These are phyloP conservation scores for Bubo bubo DNA, from an alignment of 2,113 vertebrate species.

Conservation along the genomic window DNA sequence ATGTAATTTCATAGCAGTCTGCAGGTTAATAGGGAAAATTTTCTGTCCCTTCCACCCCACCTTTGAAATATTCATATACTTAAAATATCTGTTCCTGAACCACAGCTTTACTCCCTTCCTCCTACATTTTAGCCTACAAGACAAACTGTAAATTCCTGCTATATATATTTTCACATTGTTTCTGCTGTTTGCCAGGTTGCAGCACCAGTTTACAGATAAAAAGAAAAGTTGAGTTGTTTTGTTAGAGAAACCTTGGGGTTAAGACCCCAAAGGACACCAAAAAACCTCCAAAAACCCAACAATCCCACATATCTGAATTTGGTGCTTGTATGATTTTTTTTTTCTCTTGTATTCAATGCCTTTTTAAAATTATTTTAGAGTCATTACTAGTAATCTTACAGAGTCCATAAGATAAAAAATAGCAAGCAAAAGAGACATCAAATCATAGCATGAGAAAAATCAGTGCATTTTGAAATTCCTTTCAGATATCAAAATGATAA, in stretches of 20 bases:
- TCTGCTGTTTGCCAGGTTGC: neutral
- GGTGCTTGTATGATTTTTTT: neutral
- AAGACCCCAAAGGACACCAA: neutral
- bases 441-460: neutral
- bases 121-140: neutral
- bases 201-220: neutral
- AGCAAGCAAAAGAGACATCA: neutral
- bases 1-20: neutral
- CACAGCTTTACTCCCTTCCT: neutral
- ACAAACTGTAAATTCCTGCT: neutral
- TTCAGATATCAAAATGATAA: neutral
- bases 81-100: neutral
- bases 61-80: neutral
- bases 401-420: neutral
- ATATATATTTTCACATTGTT: neutral
- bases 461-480: neutral
- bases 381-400: neutral
- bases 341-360: neutral
- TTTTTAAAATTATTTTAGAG: neutral
- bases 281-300: neutral
- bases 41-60: neutral
- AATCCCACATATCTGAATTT: neutral
- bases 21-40: neutral
- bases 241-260: neutral
- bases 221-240: neutral